Conservation (phyloP, 2,797 vertebrate genomes). For the Coreius guichenoti region DNA sequence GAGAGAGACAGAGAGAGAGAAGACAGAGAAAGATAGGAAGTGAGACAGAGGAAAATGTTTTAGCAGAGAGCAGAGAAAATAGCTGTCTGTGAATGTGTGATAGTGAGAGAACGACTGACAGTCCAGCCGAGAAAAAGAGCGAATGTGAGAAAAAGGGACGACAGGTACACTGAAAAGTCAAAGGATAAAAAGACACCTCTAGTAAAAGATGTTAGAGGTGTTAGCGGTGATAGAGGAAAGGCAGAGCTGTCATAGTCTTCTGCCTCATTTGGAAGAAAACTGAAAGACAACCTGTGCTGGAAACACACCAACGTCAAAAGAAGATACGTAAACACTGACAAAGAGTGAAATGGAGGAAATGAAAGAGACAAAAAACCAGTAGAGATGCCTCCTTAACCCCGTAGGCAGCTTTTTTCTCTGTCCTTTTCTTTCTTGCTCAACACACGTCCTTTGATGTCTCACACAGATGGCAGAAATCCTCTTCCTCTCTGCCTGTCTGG, state of each 20-base stretch:
- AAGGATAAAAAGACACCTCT: slow-evolving; percentile 30
- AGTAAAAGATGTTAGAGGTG: slow-evolving; percentile 37
- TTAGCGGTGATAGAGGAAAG: slow-evolving; percentile 33
- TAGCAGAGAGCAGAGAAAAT: slow-evolving; percentile 36
- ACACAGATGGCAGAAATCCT: slow-evolving; percentile 44
- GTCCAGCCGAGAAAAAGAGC: slow-evolving; percentile 32
- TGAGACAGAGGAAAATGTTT: slow-evolving; percentile 33
- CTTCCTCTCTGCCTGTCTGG: slow-evolving; percentile 19
- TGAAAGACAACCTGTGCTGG: slow-evolving; percentile 26
- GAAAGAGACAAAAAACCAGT: slow-evolving; percentile 13
- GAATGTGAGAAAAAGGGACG: slow-evolving; percentile 23
- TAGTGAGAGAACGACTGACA: slow-evolving; percentile 48
- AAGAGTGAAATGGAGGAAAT: slow-evolving; percentile 17
- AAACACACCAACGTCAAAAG: slow-evolving; percentile 24
- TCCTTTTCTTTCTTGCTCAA: neutral
- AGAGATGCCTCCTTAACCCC: slow-evolving; percentile 11
- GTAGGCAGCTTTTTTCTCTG: neutral
- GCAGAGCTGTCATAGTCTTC: slow-evolving; percentile 30
- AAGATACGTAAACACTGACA: slow-evolving; percentile 33
- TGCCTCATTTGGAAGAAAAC: slow-evolving; percentile 40
- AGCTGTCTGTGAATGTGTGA: slow-evolving; percentile 46
- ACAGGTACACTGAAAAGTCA: slow-evolving; percentile 49
- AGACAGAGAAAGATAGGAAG: slow-evolving; percentile 21
- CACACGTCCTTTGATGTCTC: slow-evolving; percentile 40
- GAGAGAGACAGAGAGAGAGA: neutral